Conservation (phyloP, 1,140 invertebrate species). For the Caenorhabditis tropicalis region DNA sequence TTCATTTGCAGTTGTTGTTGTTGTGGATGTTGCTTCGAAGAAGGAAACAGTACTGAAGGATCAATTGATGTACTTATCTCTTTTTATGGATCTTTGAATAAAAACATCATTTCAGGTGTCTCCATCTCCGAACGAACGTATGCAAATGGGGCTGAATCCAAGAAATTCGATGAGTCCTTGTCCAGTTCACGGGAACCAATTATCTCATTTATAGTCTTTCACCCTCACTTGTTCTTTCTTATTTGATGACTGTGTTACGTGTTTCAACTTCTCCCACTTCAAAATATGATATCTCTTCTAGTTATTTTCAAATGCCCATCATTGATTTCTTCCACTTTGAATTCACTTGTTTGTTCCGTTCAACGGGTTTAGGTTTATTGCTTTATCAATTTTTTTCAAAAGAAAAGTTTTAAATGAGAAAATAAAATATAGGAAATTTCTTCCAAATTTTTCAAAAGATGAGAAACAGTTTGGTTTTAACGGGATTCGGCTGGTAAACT, state of each 20-base stretch:
- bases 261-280: neutral
- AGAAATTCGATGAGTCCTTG: conserved; percentile 9
- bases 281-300: neutral
- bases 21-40: conserved; percentile 56
- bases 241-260: neutral
- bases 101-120: neutral
- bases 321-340: neutral
- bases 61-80: conserved; percentile 47
- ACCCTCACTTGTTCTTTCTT: neutral
- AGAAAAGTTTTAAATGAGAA: neutral
- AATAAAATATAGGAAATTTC: too few species aligned
- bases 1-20: conserved; percentile 57
- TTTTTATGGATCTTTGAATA: too few species aligned
- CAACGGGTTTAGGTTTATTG: neutral
- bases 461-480: too few species aligned
- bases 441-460: too few species aligned
- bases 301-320: neutral
- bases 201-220: conserved; percentile 11
- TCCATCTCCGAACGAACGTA: conserved; percentile 14
- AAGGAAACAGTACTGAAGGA: conserved; percentile 46
- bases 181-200: conserved; percentile 1
- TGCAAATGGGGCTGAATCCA: conserved; percentile 22
- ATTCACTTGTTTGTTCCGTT: neutral
- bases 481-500: too few species aligned
- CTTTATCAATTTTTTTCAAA: too few species aligned